Base-by-base conservation (phyloP, 2,113 vertebrate genomes). In the Lampris incognitus region DNA sequence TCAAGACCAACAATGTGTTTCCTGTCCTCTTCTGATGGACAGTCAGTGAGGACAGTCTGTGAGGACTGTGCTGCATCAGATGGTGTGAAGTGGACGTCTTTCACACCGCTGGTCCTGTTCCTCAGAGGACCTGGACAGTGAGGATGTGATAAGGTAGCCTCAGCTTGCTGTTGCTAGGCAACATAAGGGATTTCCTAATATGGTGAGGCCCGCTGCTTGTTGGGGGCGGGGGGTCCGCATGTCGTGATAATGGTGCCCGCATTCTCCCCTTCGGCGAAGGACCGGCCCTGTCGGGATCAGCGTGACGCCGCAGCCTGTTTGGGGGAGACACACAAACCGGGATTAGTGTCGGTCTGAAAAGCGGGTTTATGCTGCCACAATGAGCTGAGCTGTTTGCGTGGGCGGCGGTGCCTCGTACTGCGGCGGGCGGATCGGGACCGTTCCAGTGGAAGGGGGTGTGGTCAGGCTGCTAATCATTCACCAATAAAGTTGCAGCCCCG, bases 111-210 rank as follows among this genome's bases (percentile, higher is more conserved):
- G 24, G 24, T 24, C 24, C 24, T 24, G 24, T 66, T 69, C 66
- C 49, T 81, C 48, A 63, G 39, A 42, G 51, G 40, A 63, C 24
- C 75, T 63, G 2, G 66, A 5, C 13, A 40, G 8, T 44, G 37
- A 46, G 1, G 72, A 77, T 62, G 67, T 78, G 78, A 79, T 63
- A 39, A 87, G 88, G 87, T 82, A 86, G 87, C 87, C 88, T 86
- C 82, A 69, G 91, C 87, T 92, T 92, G 85, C 88, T 74, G 90
- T 78, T 92, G 89, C 91, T 85, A 85, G 84, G 91, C 90, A 93
- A 94, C 92, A 55, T 6, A 78, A 67, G 85, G 88, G 87, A 90
- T 92, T 91, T 92, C 93, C 92, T 92, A 91, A 91, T 94, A 93
- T 93, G 92, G 92, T 54, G 85, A 90, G 68, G 75, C 74, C 38